Base-by-base conservation (phyloP, 2,888 invertebrate species). In the Anticlea derivata region DNA sequence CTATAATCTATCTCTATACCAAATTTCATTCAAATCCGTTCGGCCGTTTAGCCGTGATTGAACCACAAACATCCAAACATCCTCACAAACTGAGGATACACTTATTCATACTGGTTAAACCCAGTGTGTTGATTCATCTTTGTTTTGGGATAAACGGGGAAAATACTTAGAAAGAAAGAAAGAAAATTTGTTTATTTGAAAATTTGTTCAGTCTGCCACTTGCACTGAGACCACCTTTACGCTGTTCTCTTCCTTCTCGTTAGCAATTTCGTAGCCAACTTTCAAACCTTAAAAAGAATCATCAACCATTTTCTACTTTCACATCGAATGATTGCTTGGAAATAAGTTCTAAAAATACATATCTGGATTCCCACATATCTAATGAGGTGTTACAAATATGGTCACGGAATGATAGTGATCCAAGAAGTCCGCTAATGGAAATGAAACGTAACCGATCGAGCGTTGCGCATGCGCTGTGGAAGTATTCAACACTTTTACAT, bases 401-500 rank as follows among this genome's bases (percentile, higher is more conserved):
- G 45, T 10, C 44, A 50, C 34, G 50, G 48, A 50, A 51, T 27
- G 56, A 47, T 34, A 50, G 59, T 13, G 47, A 50, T 40, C 30
- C 50, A 13, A 50, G 58, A 58, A 55, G 52, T 48, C 37, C 29
- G 29, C 31, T 27, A 37, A 52, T 49, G 48, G 54, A 40, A 17
- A 46, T 50, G 54, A 55, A 54, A 50, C 41, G 51, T 13, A 33
- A 30, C 20, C 50, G 41, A 57, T 52, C 38, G 55, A 53, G 38
- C 50, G 53, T 51, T 49, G 37, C 49, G 41, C 50, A 46, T 52
- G 40, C 49, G 40, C 26, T 24, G 17, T 17, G 17, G 48, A 44
- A 48, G 35, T 37, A 33, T 53, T 47, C 13, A 44, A 56, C 51
- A 60, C 57, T 60, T 57, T 57, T 60, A 60, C 57, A 58, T 60